Base-by-base conservation (phyloP, 2,797 vertebrate genomes). In the Sciaenops ocellatus region DNA sequence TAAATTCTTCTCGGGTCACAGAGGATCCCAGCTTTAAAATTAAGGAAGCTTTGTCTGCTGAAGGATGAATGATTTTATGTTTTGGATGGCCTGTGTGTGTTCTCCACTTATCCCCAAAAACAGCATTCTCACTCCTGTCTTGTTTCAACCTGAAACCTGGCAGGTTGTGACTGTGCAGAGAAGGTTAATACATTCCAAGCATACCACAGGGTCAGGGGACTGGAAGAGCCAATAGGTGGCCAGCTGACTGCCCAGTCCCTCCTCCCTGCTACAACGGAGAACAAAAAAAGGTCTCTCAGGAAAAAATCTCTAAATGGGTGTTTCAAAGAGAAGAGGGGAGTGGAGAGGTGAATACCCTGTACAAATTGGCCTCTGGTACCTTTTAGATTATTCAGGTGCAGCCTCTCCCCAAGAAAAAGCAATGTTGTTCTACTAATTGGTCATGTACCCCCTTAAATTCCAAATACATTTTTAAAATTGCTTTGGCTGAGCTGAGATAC, bases 131-230 rank as follows among this genome's bases (percentile, higher is more conserved):
- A 63, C 82, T 73, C 69, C 85, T 91, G 90, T 89, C 92, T 92
- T 94, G 94, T 95, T 92, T 93, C 92, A 94, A 95, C 94, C 94
- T 95, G 95, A 93, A 94, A 89, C 84, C 94, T 88, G 88, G 89
- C 92, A 93, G 91, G 91, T 94, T 90, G 88, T 84, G 87, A 91
- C 90, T 90, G 79, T 91, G 90, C 90, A 85, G 81, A 90, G 89
- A 86, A 92, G 88, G 88, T 86, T 73, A 79, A 93, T 86, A 93
- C 94, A 96, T 96, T 95, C 95, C 94, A 82, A 20, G 73, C 89
- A 96, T 96, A 92, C 94, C 94, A 75, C 46, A 62, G 88, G 92
- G 93, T 94, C 92, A 91, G 86, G 87, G 90, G 86, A 83, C 89
- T 88, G 85, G 82, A 90, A 90, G 90, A 93, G 82, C 94, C 93